A percentile compares a stretch with the other conserved stretches of the same genome.
Evolutionary conservation across 2,888 invertebrate species (phyloP).

Genomic region (Mimas tiliae): DNA sequence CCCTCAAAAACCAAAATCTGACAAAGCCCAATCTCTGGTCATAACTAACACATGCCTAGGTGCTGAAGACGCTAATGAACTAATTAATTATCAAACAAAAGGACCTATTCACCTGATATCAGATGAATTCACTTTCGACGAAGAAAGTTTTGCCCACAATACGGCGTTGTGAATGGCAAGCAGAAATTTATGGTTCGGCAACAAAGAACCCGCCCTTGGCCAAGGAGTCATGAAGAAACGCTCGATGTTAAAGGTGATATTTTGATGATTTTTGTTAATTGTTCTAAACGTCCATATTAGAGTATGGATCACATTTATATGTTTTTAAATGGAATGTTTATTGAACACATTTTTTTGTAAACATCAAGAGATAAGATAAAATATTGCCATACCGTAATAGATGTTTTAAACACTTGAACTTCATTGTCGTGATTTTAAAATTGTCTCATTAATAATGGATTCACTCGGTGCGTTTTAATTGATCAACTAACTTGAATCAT

Average conservation of each 20-base stretch:
- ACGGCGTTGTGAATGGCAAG: constrained; percentile 52
- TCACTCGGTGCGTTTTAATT: too few relatives aligned
- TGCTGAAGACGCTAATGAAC: constrained; percentile 69
- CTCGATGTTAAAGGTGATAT: not conserved
- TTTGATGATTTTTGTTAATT: not conserved
- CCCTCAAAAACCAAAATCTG: constrained; percentile 9
- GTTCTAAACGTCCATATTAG: not conserved
- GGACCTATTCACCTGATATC: constrained; percentile 63
- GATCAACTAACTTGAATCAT: too few relatives aligned
- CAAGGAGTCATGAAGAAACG: not conserved
- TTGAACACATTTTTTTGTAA: too few relatives aligned
- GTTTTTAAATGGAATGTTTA: too few relatives aligned
- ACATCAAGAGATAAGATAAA: too few relatives aligned
- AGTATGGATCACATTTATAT: too few relatives aligned
- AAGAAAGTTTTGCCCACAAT: constrained; percentile 51
- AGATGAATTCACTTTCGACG: constrained; percentile 57
- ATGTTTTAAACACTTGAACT: too few relatives aligned
- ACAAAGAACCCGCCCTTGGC: constrained; percentile 48
- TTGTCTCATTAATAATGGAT: too few relatives aligned
- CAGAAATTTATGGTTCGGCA: constrained; percentile 63
- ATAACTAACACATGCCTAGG: constrained; percentile 43
- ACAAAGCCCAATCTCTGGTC: constrained; percentile 23
- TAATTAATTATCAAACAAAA: constrained; percentile 78
- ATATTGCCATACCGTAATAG: too few relatives aligned
- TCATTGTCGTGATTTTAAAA: too few relatives aligned